phyloP scores from a whole-genome alignment of 37 sponge, comb jelly and placozoan genomes.

The Agelas oroides region DNA sequence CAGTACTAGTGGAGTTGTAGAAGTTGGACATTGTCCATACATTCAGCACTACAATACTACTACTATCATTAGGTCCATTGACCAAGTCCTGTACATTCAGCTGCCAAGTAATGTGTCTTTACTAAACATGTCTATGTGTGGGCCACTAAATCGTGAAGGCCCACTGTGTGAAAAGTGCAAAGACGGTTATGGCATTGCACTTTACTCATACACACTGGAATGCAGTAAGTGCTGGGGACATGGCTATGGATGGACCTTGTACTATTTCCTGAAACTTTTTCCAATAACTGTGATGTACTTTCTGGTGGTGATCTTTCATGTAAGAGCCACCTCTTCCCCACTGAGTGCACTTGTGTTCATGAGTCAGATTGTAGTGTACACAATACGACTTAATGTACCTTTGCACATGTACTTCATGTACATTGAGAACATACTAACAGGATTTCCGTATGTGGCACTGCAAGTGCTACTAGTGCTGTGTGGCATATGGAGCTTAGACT shows the following conservation, averaged over 20 bases:
- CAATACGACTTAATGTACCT: too few species aligned
- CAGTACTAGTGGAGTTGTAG: too few species aligned
- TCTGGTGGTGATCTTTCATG: neutral
- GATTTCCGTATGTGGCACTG: too few species aligned
- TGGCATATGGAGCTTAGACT: too few species aligned
- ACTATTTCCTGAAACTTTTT: neutral
- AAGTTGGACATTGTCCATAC: too few species aligned
- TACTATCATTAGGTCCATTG: too few species aligned
- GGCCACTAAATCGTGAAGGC: neutral
- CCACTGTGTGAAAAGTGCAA: neutral
- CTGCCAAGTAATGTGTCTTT: neutral
- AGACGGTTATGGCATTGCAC: neutral
- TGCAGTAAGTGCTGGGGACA: conserved; percentile 6
- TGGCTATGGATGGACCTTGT: conserved; percentile 5
- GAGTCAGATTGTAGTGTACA: conserved; percentile 4
- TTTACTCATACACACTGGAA: conserved; percentile 1
- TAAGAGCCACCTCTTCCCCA: neutral
- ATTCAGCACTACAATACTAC: too few species aligned
- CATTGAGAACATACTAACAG: too few species aligned
- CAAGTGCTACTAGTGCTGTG: too few species aligned
- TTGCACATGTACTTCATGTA: too few species aligned
- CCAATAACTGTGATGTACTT: conserved; percentile 2
- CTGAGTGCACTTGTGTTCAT: conserved; percentile 8
- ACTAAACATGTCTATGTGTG: conserved; percentile 29
- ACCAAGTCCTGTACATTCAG: too few species aligned